Conservation (phyloP, 2,797 vertebrate genomes). For the Enteromius argenteus region DNA sequence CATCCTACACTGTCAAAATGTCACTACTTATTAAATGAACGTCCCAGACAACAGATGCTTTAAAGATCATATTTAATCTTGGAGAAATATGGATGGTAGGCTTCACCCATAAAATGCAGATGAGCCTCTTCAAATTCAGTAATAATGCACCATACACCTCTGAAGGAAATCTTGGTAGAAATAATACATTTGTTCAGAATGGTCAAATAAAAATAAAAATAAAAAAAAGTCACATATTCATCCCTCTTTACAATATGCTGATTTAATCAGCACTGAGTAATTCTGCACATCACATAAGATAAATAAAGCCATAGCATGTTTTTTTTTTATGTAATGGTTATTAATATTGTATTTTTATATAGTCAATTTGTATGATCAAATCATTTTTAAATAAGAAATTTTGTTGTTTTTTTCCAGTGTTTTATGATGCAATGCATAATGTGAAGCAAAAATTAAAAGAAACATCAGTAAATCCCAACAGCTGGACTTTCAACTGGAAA, state of each 20-base stretch:
- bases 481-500: not conserved
- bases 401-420: constrained; percentile 9
- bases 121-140: not conserved
- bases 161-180: not conserved
- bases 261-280: not conserved
- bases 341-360: constrained; percentile 26
- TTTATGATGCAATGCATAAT: not conserved
- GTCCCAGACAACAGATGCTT: not conserved
- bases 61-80: constrained; percentile 16
- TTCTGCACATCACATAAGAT: constrained; percentile 2
- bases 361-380: not conserved
- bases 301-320: constrained; percentile 18
- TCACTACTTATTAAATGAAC: not conserved
- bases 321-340: not conserved
- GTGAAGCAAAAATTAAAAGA: not conserved
- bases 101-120: not conserved
- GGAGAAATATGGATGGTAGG: not conserved
- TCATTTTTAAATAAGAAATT: not conserved
- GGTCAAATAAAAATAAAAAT: not conserved
- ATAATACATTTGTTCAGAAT: not conserved
- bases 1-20: not conserved
- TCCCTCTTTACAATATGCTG: not conserved
- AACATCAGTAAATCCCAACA: not conserved
- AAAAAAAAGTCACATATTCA: not conserved
- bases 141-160: not conserved